Evolutionary conservation across 2,888 invertebrate genomes (phyloP).

Genomic region (Phalera bucephala): DNA sequence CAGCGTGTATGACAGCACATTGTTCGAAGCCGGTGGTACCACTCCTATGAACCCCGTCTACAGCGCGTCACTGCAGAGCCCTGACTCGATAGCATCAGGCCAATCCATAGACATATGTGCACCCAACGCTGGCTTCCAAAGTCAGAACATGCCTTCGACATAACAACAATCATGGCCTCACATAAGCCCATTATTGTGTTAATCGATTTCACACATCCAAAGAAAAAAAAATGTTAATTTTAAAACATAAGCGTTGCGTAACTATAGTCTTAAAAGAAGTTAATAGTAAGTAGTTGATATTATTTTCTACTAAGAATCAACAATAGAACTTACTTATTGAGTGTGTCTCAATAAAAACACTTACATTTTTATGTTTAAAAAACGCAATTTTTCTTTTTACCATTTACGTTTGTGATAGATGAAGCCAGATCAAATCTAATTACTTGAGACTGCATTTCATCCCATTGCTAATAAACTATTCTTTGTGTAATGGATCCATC

Average conservation of each 20-base stretch:
- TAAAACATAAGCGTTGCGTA: conserved; percentile 22
- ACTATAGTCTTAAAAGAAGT: conserved; percentile 25
- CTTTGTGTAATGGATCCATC: conserved; percentile 69
- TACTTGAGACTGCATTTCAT: conserved; percentile 57
- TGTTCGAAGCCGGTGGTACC: conserved; percentile 85
- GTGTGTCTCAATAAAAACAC: too few relatives aligned
- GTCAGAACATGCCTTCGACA: conserved; percentile 63
- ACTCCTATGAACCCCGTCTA: conserved; percentile 87
- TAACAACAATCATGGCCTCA: conserved; percentile 49
- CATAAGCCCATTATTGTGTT: conserved; percentile 30
- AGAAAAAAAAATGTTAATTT: conserved; percentile 34
- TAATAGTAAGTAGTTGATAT: conserved; percentile 26
- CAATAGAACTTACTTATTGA: too few relatives aligned
- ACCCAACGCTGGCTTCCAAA: conserved; percentile 42
- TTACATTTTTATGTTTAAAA: neutral
- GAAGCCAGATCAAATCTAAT: conserved; percentile 64
- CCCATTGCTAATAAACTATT: conserved; percentile 48
- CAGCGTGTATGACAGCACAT: conserved; percentile 88
- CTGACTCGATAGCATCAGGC: conserved; percentile 86
- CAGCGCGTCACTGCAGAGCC: conserved; percentile 88
- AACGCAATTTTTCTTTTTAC: neutral
- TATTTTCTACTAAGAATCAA: conserved; percentile 26
- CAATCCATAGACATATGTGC: conserved; percentile 70
- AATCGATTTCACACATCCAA: conserved; percentile 29
- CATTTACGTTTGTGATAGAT: conserved; percentile 50